Evolutionary conservation across 2,113 vertebrate genomes (phyloP).

Genomic region (Coptodon rendalli): DNA sequence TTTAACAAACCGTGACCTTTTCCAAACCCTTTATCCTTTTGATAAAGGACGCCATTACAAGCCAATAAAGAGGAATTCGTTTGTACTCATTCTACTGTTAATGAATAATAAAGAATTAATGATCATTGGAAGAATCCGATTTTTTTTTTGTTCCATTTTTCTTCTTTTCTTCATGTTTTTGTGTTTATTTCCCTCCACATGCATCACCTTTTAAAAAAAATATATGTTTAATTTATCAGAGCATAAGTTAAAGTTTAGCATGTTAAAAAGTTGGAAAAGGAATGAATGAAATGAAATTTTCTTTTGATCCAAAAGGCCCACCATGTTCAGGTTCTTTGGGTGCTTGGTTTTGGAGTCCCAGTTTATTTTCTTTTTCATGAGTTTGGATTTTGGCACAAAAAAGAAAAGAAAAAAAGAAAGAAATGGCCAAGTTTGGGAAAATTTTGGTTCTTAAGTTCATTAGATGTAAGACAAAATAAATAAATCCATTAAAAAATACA

Average conservation of each 20-base stretch:
- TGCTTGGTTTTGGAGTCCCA: neutral
- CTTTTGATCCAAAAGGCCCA: neutral
- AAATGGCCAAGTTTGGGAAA: neutral
- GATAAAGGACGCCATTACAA: slow-evolving; percentile 43
- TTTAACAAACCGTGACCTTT: slow-evolving; percentile 60
- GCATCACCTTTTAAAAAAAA: neutral
- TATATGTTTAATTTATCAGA: neutral
- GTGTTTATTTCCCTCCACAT: neutral
- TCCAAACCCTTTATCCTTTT: slow-evolving; percentile 38
- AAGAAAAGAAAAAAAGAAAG: fast-evolving
- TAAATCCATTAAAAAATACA: neutral
- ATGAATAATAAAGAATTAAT: slow-evolving; percentile 47
- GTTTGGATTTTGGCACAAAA: neutral
- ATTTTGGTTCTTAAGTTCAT: neutral
- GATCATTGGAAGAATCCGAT: neutral
- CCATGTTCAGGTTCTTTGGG: neutral
- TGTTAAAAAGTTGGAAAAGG: neutral
- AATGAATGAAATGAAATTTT: neutral
- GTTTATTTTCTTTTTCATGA: neutral
- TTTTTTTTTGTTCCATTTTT: neutral
- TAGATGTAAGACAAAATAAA: neutral
- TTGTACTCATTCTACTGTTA: slow-evolving; percentile 33
- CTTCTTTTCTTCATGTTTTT: neutral
- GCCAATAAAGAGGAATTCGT: slow-evolving; percentile 44
- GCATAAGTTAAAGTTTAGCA: neutral